Evolutionary conservation across 2,113 vertebrate genomes (phyloP), one percentile per base, ranked within the genome.

Genomic region (Gymnobelideus leadbeateri): DNA sequence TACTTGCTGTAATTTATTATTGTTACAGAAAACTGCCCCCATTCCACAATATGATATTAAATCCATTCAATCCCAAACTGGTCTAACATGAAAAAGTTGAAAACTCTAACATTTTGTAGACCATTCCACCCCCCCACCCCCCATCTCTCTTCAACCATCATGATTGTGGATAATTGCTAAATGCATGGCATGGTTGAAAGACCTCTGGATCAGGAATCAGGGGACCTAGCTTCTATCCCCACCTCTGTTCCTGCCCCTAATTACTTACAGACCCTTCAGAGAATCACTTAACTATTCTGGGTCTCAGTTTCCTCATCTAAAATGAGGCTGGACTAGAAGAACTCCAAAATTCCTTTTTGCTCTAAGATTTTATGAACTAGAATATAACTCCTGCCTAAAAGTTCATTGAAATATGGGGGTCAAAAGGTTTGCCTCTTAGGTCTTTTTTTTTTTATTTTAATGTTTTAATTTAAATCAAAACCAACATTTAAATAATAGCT

Each of bases 401-500:
- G 93, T 53, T 19, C 26, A 94, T 8, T 68, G 1, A 52, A 95
- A 51, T 24, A 89, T 89, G 25, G 26, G 92, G 3, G 47, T 93
- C 68, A 95, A 68, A 89, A 89, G 92, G 89, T 90, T 91, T 93
- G 37, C 12, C 19, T 19, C 51, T 91, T 49, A 84, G 9, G 23
- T 19, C 51, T 51, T 25, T 61, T 91, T 25, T 61, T 91, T 10
- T 61, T 55, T 46, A 91, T 12, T 84, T 3, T 3, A n/a, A 25
- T 52, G 25, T 61, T 26, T 1, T 61, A 95, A 94, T 12, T 96
- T 51, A 96, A 95, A 94, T 95, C 46, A 89, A 95, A 57, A 43
- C 0, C 3, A 57, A 8, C 26, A 77, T 93, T 95, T 97, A 51
- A 95, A 95, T 91, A 95, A 94, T 94, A 11, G 90, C 37, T 4